phyloP scores from a whole-genome alignment of 2,888 invertebrate species.

The Yponomeuta cagnagella region DNA sequence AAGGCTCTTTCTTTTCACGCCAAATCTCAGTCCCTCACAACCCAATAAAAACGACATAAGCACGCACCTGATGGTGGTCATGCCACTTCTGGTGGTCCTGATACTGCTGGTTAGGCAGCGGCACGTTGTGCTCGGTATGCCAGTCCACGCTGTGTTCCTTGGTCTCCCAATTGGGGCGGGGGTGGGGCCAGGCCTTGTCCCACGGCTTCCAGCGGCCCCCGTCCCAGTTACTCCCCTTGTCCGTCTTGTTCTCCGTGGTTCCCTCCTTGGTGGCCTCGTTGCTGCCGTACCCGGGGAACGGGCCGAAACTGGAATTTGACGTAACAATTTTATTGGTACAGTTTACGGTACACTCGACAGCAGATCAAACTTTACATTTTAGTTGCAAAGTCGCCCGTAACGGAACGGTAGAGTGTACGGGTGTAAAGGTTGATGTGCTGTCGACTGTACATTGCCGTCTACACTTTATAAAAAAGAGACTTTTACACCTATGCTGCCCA shows the following conservation, averaged over 20 bases:
- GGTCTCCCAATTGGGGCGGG: slow-evolving; percentile 30
- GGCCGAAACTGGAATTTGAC: not conserved
- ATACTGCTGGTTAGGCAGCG: slow-evolving; percentile 17
- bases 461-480: no score
- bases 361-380: no score
- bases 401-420: no score
- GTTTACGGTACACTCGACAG: no score
- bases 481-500: no score
- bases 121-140: slow-evolving; percentile 23
- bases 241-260: slow-evolving; percentile 31
- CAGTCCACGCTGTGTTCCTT: slow-evolving; percentile 21
- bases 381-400: no score
- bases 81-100: slow-evolving; percentile 1
- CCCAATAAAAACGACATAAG: no score
- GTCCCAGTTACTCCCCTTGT: slow-evolving; percentile 32
- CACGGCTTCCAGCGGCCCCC: slow-evolving; percentile 43
- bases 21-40: no score
- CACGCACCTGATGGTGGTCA: not conserved
- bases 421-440: no score
- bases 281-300: slow-evolving; percentile 23
- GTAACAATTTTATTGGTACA: no score
- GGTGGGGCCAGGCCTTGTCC: slow-evolving; percentile 29
- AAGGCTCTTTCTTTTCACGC: no score
- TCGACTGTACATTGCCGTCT: no score
- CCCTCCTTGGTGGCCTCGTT: slow-evolving; percentile 31